These are phyloP conservation scores for Papilio polytes DNA, from an alignment of 1,140 invertebrate genomes.

Conservation along the genomic window DNA sequence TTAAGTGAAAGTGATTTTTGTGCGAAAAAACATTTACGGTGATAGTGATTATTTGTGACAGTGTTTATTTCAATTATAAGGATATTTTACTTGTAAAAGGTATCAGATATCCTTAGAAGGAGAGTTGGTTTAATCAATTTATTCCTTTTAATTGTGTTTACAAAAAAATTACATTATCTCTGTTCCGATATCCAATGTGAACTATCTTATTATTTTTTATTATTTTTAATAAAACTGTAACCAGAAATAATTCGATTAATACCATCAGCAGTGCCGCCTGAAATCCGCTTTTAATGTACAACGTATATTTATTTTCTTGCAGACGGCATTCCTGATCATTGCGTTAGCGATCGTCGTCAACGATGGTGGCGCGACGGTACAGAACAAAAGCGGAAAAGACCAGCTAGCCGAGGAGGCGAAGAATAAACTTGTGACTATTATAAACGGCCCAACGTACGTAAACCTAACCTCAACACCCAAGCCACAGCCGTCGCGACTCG, in stretches of 20 bases:
- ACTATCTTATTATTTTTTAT: not conserved
- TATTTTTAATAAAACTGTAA: not conserved
- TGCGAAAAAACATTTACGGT: conserved; percentile 11
- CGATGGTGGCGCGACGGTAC: conserved; percentile 66
- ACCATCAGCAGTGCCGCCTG: not conserved
- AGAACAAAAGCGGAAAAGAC: conserved; percentile 61
- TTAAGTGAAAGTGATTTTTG: conserved; percentile 47
- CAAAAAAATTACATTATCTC: not conserved
- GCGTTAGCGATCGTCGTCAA: conserved; percentile 77
- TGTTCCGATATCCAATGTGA: no score
- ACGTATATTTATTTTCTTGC: conserved; percentile 54
- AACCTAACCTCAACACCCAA: conserved; percentile 32
- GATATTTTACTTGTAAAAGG: conserved; percentile 10
- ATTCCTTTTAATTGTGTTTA: not conserved
- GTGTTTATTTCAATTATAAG: not conserved
- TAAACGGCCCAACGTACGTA: conserved; percentile 67
- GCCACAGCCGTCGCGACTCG: conserved; percentile 42
- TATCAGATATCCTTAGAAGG: not conserved
- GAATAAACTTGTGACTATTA: conserved; percentile 61
- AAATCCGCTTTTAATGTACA: not conserved
- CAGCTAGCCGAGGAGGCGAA: conserved; percentile 69
- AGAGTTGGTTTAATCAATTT: not conserved
- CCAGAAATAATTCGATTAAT: not conserved
- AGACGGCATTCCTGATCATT: conserved; percentile 79
- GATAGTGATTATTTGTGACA: not conserved